Conservation (phyloP, 2,888 invertebrate genomes). For the Andrena chrysosceles region DNA sequence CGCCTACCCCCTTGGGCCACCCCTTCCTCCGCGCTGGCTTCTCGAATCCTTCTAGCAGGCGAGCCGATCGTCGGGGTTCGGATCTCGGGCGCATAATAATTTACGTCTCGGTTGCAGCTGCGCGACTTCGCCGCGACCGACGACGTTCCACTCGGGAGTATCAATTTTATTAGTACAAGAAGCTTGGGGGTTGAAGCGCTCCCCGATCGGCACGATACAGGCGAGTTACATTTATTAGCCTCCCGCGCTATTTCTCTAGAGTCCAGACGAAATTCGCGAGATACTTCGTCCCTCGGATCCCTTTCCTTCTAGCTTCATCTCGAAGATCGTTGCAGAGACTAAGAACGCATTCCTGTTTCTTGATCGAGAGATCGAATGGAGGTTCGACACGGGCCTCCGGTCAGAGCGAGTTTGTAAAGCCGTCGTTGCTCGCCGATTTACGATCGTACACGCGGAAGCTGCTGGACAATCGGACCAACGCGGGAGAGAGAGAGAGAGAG, state of each 20-base stretch:
- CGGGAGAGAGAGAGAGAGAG: not conserved
- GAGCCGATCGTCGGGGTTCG: slow-evolving; percentile 50
- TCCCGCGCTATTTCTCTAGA: not conserved
- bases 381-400: not conserved
- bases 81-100: slow-evolving; percentile 66
- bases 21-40: slow-evolving; percentile 29
- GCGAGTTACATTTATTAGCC: not conserved
- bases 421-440: slow-evolving; percentile 7
- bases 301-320: too few relatives aligned
- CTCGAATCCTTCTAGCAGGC: slow-evolving; percentile 48
- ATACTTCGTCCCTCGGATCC: too few relatives aligned
- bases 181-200: slow-evolving; percentile 27
- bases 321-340: too few relatives aligned
- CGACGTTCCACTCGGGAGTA: slow-evolving; percentile 16
- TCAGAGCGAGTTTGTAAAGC: slow-evolving; percentile 4
- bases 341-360: not conserved
- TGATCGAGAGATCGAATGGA: not conserved
- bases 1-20: slow-evolving; percentile 61
- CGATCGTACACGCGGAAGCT: slow-evolving; percentile 29
- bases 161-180: slow-evolving; percentile 41
- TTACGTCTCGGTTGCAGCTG: slow-evolving; percentile 58
- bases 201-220: slow-evolving; percentile 38
- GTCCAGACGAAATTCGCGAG: not conserved
- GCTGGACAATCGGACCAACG: slow-evolving; percentile 22
- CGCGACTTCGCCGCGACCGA: slow-evolving; percentile 3